Base-by-base conservation (phyloP, 2,888 invertebrate genomes). In the Meganola albula region DNA sequence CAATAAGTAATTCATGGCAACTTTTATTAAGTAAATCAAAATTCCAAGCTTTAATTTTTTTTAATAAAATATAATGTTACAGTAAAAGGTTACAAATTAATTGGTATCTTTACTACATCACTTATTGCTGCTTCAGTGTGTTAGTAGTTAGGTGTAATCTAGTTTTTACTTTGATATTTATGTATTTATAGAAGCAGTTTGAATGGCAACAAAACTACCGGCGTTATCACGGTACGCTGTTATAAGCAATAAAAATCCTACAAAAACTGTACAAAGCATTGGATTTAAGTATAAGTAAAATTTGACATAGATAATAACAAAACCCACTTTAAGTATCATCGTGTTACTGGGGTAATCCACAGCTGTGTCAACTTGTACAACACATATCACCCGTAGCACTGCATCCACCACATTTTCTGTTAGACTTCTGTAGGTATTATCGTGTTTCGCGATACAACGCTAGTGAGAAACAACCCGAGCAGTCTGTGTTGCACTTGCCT, bases 381-480 rank as follows among this genome's bases (percentile, higher is more conserved):
- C 47, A 56, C 53, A 56, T 53, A 54, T 55, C 58, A 62, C 57
- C 54, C 52, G 53, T 48, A 64, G 41, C 70, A 71, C 74, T 65
- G 55, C 67, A 72, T 58, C 56, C 63, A 67, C 71, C 69, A 74
- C 78, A 78, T 79, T 70, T 74, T 74, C 54, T 55, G 59, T 61
- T 44, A 40, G 57, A 63, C 25, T 54, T 51, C 3, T n/a, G 8
- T 20, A 20, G 20, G 3, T 39, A 37, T 41, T 42, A 45, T 48
- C 55, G 58, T 59, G 59, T 59, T 53, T 41, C 59, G 53, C 55
- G 54, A 59, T 44, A 52, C 48, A 56, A 33, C 47, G 53, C 47
- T 44, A 46, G 45, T 45, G 48, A 51, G 46, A 54, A 52, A 61
- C 58, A 58, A 56, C 39, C 48, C 48, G 45, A 51, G 47, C 42